A percentile compares a stretch with the other conserved stretches of the same genome.
phyloP scores from a whole-genome alignment of 2,797 vertebrate species.

The Neopelma chrysocephalum region DNA sequence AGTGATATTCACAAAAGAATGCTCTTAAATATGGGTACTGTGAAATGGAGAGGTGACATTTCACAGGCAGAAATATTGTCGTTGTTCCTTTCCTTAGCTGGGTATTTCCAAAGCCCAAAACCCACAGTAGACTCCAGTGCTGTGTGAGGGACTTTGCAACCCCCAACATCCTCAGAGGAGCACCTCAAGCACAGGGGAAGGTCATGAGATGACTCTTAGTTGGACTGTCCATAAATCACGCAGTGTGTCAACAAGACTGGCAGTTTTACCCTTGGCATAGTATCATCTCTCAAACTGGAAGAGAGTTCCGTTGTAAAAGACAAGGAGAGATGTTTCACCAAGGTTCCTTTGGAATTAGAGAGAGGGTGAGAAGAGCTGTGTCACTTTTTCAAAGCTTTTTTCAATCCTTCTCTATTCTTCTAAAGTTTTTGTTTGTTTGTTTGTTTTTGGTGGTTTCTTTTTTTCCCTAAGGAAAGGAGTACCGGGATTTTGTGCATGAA shows the following conservation, averaged over 20 bases:
- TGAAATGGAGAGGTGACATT: neutral
- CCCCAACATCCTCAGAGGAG: neutral
- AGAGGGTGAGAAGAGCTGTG: neutral
- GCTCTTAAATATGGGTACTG: neutral
- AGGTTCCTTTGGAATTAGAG: neutral
- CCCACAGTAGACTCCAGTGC: accelerated
- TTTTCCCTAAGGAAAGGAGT: neutral
- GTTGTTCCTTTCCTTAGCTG: accelerated
- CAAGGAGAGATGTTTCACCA: neutral
- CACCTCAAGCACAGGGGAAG: neutral
- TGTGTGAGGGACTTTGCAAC: neutral
- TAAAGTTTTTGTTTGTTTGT: no score
- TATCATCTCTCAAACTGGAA: neutral
- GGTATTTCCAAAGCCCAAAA: neutral
- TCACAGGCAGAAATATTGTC: neutral
- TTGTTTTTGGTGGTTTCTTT: neutral
- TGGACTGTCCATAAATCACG: neutral
- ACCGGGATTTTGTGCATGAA: neutral
- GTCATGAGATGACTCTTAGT: neutral
- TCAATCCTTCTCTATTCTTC: neutral
- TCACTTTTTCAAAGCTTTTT: neutral
- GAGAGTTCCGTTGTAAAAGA: neutral
- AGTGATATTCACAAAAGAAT: neutral
- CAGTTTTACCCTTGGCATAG: neutral
- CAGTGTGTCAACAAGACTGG: neutral